Evolutionary conservation across 2,888 invertebrate species (phyloP), one percentile per base, ranked within the genome.

Genomic region (Catotricha subobsoleta): DNA sequence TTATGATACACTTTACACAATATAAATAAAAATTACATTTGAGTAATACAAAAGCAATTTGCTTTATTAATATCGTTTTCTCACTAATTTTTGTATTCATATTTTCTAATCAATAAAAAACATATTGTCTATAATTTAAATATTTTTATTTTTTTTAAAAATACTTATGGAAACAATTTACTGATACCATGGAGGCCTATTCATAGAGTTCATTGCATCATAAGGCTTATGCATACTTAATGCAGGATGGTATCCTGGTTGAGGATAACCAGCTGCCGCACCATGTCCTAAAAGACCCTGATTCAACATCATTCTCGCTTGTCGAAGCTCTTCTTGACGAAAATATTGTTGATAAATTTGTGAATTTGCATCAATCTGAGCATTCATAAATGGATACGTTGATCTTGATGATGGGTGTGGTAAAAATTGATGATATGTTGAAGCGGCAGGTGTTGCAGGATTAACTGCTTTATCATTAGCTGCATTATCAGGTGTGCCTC

Each of bases 281-380:
- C 33, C 31, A 27, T 41, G 41, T 4, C 5, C 19, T 34, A 62
- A 45, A 33, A 62, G 46, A 34, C 60, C 57, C 41, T 59, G 62
- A 48, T 50, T 51, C 13, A 48, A 33, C 65, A 74, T 71, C 54
- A 74, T 72, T 48, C 71, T 68, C 10, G 71, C 67, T 19, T 21
- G 19, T 42, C 74, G 72, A 33, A 75, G 58, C 49, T 73, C 72
- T 47, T 75, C 73, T 47, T 74, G 74, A 12, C 69, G 61, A 41
- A 74, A 72, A 58, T 79, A 80, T 55, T 80, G 80, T 53, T 79
- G 79, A 55, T 81, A 81, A 19, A 80, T 58, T 19, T 76, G 76
- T 41, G 75, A 72, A 40, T 72, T 68, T 6, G 75, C 63, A 50
- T 76, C 74, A 48, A 74, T 65, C 34, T 68, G 57, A 21, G 64